phyloP scores from a whole-genome alignment of 2,888 invertebrate species.

The Adelphocoris suturalis region DNA sequence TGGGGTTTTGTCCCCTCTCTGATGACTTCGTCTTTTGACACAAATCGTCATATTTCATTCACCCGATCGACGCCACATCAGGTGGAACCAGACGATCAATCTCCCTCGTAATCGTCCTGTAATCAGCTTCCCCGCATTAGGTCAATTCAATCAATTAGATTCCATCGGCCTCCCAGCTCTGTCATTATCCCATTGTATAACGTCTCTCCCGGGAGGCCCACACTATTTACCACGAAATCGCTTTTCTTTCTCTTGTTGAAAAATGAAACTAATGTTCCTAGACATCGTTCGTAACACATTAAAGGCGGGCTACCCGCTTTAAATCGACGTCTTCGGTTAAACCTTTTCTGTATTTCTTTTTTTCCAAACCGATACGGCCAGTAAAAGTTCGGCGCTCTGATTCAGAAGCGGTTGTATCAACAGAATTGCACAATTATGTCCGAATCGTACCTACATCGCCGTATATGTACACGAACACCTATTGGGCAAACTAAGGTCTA shows the following conservation, averaged over 20 bases:
- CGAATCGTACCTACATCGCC: neutral
- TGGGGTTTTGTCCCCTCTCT: no score
- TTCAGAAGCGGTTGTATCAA: neutral
- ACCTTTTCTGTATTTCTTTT: neutral
- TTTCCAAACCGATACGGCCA: neutral
- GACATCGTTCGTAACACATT: conserved; percentile 28
- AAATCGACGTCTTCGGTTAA: neutral
- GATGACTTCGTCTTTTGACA: neutral
- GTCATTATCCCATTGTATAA: conserved; percentile 36
- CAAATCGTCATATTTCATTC: neutral
- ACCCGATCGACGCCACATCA: neutral
- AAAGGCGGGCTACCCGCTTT: neutral
- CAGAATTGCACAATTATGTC: neutral
- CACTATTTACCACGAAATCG: neutral
- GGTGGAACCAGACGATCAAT: neutral
- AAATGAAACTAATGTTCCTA: conserved; percentile 15
- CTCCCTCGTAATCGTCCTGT: neutral
- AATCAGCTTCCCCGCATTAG: neutral
- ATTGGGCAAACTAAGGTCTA: no score
- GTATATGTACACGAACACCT: no score
- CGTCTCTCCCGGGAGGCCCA: neutral
- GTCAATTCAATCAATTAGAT: conserved; percentile 12
- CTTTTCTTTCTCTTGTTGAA: neutral
- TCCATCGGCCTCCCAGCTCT: neutral
- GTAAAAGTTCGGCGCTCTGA: conserved; percentile 15